These are phyloP conservation scores for Phataginus tetradactyla DNA, from an alignment of 2,797 vertebrate species.

Conservation along the genomic window DNA sequence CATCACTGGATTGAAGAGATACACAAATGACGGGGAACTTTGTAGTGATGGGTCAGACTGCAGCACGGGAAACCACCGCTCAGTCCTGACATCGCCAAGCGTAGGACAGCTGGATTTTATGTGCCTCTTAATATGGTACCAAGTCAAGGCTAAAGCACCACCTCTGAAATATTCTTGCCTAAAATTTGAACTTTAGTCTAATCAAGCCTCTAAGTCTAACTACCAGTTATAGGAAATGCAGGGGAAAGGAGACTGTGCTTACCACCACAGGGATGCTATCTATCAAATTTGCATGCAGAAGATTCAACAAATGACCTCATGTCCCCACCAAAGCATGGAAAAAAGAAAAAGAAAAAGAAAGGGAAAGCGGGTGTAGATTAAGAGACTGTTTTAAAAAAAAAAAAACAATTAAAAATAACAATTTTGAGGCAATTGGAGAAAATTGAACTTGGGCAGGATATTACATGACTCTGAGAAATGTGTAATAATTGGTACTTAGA, in stretches of 20 bases:
- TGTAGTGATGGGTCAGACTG: background rate
- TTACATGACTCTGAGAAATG: background rate
- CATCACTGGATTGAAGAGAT: background rate
- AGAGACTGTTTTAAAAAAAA: slow-evolving; percentile 44
- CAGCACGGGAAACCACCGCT: background rate
- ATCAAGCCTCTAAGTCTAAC: background rate
- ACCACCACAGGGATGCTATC: background rate
- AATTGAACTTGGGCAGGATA: background rate
- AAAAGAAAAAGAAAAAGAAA: background rate
- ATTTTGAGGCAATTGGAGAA: background rate
- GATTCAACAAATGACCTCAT: background rate
- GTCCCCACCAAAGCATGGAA: background rate
- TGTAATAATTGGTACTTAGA: background rate
- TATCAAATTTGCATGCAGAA: background rate
- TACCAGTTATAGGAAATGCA: background rate
- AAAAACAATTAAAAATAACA: background rate
- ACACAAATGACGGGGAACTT: background rate
- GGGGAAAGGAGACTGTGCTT: background rate
- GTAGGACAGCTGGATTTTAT: background rate
- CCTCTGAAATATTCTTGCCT: background rate
- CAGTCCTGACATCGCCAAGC: background rate
- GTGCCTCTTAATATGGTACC: background rate
- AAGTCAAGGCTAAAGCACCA: background rate
- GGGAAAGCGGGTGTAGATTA: background rate
- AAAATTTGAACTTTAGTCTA: slow-evolving; percentile 6